phyloP scores from a whole-genome alignment of 2,888 invertebrate species.

The Drosophila nigricruria region DNA sequence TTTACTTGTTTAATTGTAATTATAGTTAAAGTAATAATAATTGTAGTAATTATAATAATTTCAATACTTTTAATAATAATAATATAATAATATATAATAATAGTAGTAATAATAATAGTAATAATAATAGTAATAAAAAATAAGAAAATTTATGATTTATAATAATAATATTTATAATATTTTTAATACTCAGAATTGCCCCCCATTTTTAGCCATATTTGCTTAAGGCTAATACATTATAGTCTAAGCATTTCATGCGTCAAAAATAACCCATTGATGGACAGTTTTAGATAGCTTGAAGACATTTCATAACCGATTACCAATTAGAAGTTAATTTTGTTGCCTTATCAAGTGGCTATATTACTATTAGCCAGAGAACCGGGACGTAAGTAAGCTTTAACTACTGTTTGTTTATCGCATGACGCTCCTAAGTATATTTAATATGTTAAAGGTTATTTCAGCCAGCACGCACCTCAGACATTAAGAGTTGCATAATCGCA shows the following conservation, averaged over 20 bases:
- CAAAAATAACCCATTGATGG: constrained; percentile 31
- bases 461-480: constrained; percentile 27
- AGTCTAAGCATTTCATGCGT: constrained; percentile 4
- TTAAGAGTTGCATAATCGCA: background rate
- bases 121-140: background rate
- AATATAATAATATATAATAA: background rate
- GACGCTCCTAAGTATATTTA: constrained; percentile 21
- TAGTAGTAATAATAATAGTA: background rate
- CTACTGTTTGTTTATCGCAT: constrained; percentile 26
- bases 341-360: constrained; percentile 20
- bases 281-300: constrained; percentile 49
- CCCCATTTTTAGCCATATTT: background rate
- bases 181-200: background rate
- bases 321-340: constrained; percentile 37
- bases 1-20: background rate
- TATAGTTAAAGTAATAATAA: background rate
- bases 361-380: constrained; percentile 1
- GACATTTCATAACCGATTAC: constrained; percentile 70
- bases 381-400: background rate
- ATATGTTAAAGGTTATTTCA: constrained; percentile 3
- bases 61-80: background rate
- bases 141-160: too few relatives aligned
- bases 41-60: background rate
- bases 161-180: background rate
- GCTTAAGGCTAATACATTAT: constrained; percentile 37